Base-by-base conservation (phyloP, 2,888 invertebrate genomes). In the Gryllus longicercus region DNA sequence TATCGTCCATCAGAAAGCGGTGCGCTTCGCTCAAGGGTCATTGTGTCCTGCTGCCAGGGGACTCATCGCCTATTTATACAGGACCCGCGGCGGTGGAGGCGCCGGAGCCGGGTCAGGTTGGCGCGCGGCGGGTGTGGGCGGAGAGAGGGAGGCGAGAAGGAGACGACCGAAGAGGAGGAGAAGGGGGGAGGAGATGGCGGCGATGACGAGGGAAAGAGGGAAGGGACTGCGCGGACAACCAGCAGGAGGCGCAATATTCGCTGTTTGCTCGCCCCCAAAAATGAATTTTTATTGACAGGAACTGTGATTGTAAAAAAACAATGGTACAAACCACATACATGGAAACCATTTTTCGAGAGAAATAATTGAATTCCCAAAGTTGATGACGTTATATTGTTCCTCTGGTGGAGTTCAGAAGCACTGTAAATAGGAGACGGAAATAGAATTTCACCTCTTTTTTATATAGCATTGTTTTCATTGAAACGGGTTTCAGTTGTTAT, bases 231-330 rank as follows among this genome's bases (percentile, higher is more conserved):
- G 14, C n/a, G 63, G 16, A n/a, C 63, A 63, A 63, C 63, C 63
- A n/a, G 63, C 63, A 63, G 63, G 63, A 14, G 63, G 16, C 63
- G 63, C 63, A 63, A 63, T 63, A 63, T 63, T 18, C 63, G n/a
- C 63, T 63, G 63, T 63, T 63, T 63, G 63, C 63, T 63, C 63
- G 63, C 63, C 63, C 38, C 63, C 63, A 63, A 63, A 63, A 63
- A 63, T 63, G 63, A 63, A 63, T 63, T 63, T 63, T 63, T 63
- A 63, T 63, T 63, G 63, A 63, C 63, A 63, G 63, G 63, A 63
- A 63, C 63, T 63, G 63, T 63, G 63, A 63, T 63, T 63, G 63
- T 63, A n/a, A 63, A 63, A 63, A 63, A 63, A 63, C 63, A 63
- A 63, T 63, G 63, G 16, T 63, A 63, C 63, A 63, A 63, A 63